These are phyloP conservation scores for Lithobates pipiens DNA, from an alignment of 2,797 vertebrate species.

Conservation along the genomic window DNA sequence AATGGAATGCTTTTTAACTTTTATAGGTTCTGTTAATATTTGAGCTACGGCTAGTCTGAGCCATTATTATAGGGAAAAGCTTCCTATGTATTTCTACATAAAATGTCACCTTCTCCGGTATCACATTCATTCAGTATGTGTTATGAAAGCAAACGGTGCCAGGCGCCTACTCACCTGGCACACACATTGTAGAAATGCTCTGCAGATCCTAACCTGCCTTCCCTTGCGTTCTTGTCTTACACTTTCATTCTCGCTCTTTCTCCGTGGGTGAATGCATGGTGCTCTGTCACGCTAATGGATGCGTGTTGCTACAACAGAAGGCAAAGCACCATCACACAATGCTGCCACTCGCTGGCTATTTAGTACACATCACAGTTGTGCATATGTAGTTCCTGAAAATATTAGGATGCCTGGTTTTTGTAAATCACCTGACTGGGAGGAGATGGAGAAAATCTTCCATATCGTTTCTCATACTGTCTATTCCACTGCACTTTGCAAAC, in stretches of 20 bases:
- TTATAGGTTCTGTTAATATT: not conserved
- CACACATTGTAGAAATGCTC: not conserved
- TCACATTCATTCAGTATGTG: not conserved
- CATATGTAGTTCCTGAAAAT: not conserved
- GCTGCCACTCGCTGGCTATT: not conserved
- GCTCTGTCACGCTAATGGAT: not conserved
- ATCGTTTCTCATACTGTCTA: too few species aligned
- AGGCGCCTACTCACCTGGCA: conserved; percentile 13
- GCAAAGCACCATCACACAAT: not conserved
- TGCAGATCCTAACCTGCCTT: not conserved
- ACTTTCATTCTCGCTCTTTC: not conserved
- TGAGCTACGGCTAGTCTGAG: not conserved
- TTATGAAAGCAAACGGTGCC: not conserved
- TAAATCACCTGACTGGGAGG: too few species aligned
- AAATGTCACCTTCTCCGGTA: conserved; percentile 27
- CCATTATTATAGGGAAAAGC: not conserved
- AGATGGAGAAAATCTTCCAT: too few species aligned
- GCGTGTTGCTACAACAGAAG: not conserved
- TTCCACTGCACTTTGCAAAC: too few species aligned
- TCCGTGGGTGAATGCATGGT: not conserved
- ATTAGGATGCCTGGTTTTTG: not conserved
- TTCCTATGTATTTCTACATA: not conserved
- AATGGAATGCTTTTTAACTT: too few species aligned
- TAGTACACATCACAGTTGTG: not conserved
- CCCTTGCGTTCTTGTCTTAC: not conserved